Evolutionary conservation across 1,140 invertebrate species (phyloP), one percentile per base, ranked within the genome.

Genomic region (Ooceraea biroi): DNA sequence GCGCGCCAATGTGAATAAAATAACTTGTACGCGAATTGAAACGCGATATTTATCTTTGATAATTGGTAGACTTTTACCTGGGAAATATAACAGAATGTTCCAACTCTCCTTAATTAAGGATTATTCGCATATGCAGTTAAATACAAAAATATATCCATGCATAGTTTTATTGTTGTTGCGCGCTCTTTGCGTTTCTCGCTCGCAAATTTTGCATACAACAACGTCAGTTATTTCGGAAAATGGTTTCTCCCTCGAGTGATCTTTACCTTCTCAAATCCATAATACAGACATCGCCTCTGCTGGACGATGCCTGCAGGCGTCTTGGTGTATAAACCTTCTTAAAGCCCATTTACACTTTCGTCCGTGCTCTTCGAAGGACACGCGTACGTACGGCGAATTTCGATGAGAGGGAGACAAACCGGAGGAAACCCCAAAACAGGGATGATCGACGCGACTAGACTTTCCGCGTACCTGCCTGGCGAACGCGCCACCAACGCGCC

Each of bases 371-470:
- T 17, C 19, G 11, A 69, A 14, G 22, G 57, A 60, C 57, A 55
- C 61, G n/a, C 19, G 41, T 76, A 85, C 76, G 82, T 68, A 65
- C 19, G 44, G 36, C 36, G 86, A 88, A 88, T 88, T 77, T 88
- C 48, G 77, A 88, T 88, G 77, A 88, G 60, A 60, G 17, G 14
- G 4, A 4, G 58, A 12, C 36, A 52, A 78, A 52, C 22, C 7
- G 11, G 27, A 12, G n/a, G 4, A n/a, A 5, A n/a, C n/a, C 52
- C 82, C 50, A 36, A 88, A 80, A 74, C n/a, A n/a, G n/a, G 83
- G 57, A 76, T 88, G 83, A 88, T 88, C 74, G 83, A 85, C 82
- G 69, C 44, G 55, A 73, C 25, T 73, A 22, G 46, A 65, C 14
- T 66, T 41, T 55, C 12, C 12, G 41, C 14, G 8, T 72, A 58